Percentiles rank a stretch among this genome's conserved stretches.
phyloP scores from a whole-genome alignment of 2,113 vertebrate genomes.

The Cynopterus brachyotis region DNA sequence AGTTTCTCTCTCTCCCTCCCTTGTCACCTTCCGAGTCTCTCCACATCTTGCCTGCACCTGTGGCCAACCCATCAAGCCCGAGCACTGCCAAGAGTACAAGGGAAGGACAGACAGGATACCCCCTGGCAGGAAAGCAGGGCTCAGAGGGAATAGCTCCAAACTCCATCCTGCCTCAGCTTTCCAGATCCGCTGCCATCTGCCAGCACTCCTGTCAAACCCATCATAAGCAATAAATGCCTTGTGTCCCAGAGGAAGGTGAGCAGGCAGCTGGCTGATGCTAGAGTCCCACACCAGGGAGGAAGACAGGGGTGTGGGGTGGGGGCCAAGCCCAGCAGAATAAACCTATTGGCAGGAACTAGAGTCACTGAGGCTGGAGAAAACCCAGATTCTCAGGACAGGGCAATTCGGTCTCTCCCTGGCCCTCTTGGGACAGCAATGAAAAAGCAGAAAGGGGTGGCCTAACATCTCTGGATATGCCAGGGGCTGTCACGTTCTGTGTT shows the following conservation, averaged over 20 bases:
- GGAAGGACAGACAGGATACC: background rate
- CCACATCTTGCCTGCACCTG: background rate
- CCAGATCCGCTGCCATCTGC: slow-evolving; percentile 73
- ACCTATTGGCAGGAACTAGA: background rate
- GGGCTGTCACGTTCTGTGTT: background rate
- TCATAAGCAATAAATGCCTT: slow-evolving; percentile 56
- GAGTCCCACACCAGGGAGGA: slow-evolving; percentile 47
- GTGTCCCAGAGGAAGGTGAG: slow-evolving; percentile 63
- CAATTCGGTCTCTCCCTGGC: accelerated
- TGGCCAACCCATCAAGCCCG: background rate
- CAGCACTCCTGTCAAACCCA: slow-evolving; percentile 71
- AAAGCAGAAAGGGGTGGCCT: background rate
- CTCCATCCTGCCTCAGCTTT: slow-evolving; percentile 51
- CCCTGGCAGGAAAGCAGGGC: background rate
- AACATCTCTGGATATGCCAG: background rate
- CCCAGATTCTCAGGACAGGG: background rate
- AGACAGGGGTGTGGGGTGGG: no score
- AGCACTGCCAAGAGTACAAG: background rate
- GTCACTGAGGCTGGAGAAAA: background rate
- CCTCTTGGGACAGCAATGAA: background rate
- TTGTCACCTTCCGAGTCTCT: background rate
- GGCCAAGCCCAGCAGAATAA: background rate
- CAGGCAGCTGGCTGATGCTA: slow-evolving; percentile 63
- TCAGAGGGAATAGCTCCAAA: background rate
- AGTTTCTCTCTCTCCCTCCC: background rate